Conservation (phyloP, 1,140 invertebrate species). For the Gonatopus flavifemur region DNA sequence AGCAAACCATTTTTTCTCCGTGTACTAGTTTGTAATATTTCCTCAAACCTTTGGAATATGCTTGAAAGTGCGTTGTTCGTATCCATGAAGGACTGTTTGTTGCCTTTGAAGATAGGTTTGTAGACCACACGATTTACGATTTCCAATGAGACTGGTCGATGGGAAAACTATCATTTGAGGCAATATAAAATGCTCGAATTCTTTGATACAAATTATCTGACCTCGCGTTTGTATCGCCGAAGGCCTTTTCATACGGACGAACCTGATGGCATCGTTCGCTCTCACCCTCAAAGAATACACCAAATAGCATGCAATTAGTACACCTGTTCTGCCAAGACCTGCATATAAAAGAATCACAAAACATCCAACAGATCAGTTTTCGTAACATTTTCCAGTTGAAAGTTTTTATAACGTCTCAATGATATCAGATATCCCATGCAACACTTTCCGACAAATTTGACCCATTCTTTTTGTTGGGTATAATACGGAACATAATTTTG, state of each 20-base stretch:
- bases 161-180: slow-evolving; percentile 79
- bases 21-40: too few species aligned
- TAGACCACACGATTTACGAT: slow-evolving; percentile 69
- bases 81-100: slow-evolving; percentile 74
- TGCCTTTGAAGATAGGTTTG: slow-evolving; percentile 75
- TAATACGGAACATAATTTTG: too few species aligned
- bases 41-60: slow-evolving; percentile 76
- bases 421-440: too few species aligned
- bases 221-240: slow-evolving; percentile 79
- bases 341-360: slow-evolving; percentile 33
- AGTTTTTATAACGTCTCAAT: too few species aligned
- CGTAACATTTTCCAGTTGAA: too few species aligned
- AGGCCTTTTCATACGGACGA: slow-evolving; percentile 77
- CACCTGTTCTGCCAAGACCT: slow-evolving; percentile 82
- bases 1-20: too few species aligned
- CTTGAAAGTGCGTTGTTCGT: slow-evolving; percentile 76
- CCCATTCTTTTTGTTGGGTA: too few species aligned
- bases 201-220: slow-evolving; percentile 79
- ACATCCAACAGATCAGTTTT: too few species aligned
- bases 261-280: slow-evolving; percentile 79
- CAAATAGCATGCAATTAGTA: slow-evolving; percentile 84
- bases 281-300: slow-evolving; percentile 76
- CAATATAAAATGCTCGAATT: slow-evolving; percentile 80
- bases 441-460: too few species aligned
- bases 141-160: slow-evolving; percentile 53